Base-by-base conservation (phyloP, 2,797 vertebrate species). In the Molothrus aeneus region DNA sequence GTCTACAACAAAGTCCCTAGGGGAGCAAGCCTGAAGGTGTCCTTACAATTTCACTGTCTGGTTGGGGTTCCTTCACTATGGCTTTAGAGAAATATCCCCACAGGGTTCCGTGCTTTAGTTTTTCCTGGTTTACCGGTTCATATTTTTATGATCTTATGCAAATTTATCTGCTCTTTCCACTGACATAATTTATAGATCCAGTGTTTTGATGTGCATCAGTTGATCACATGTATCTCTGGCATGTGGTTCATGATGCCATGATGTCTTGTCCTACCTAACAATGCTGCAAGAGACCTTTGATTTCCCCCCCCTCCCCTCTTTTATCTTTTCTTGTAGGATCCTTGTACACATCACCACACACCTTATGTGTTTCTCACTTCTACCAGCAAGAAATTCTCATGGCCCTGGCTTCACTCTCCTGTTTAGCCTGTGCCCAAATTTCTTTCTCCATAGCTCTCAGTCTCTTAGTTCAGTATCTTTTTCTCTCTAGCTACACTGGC, bases 351-450 rank as follows among this genome's bases (percentile, higher is more conserved):
- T 6, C 17, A 40, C 5, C 0, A 2, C 13, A 32, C 10, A 64
- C 2, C 1, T 32, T 80, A 24, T 3, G 34, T n/a, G 3, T 77
- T 70, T 80, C n/a, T 90, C 0, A 0, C 7, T 28, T 57, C 25
- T 70, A 19, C 5, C 0, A 1, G 9, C 42, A 24, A 80, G 61
- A 90, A 90, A 34, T 51, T 68, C 11, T n/a, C 13, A 56, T 48
- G 25, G 11, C 21, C 34, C 8, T 82, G 40, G 65, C 28, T 24
- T 36, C 57, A 29, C 12, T 54, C 4, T 70, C 6, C 13, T 59
- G 2, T 40, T 66, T 25, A 29, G 12, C 19, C 10, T 66, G 9
- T 17, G n/a, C 36, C 21, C 8, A 6, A 61, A 31, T 6, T 19
- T 83, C 15, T 65, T 87, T 42, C 16, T 75, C 17, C 64, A 50